phyloP scores from a whole-genome alignment of 2,113 vertebrate species.

The Excalfactoria chinensis region DNA sequence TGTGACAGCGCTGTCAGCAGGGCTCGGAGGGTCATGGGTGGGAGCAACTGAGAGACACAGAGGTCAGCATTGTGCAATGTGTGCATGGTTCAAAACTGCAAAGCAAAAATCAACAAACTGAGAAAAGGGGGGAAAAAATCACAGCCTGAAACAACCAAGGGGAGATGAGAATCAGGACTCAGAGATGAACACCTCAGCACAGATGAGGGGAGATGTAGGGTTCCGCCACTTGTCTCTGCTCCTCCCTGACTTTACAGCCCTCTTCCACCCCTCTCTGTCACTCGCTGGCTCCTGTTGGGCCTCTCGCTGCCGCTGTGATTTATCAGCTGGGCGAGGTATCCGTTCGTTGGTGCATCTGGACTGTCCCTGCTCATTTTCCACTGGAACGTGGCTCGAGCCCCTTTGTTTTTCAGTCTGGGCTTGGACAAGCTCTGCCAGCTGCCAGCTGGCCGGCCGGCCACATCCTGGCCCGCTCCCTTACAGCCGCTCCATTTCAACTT shows the following conservation, averaged over 20 bases:
- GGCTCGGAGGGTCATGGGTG: background rate
- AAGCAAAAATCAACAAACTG: background rate
- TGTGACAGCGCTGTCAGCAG: background rate
- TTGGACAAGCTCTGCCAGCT: constrained; percentile 52
- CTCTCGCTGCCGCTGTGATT: background rate
- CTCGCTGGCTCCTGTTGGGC: background rate
- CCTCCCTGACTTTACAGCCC: background rate
- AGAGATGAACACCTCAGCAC: background rate
- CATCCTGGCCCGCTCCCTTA: constrained; percentile 5
- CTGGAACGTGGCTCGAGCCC: constrained; percentile 37
- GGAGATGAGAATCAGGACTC: background rate
- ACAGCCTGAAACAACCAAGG: background rate
- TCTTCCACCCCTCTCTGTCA: background rate
- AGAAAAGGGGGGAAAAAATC: background rate
- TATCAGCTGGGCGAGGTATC: background rate
- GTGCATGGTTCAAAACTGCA: background rate
- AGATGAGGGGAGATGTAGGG: background rate
- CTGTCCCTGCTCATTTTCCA: constrained; percentile 68
- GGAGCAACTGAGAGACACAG: background rate
- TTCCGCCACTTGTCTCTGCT: background rate
- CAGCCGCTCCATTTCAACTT: constrained; percentile 27
- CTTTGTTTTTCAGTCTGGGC: constrained; percentile 72
- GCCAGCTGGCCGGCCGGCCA: constrained; percentile 59
- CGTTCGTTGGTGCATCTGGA: constrained; percentile 21
- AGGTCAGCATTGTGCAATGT: background rate